Evolutionary conservation across 2,797 vertebrate species (phyloP).

Genomic region (Sebastes alutus): DNA sequence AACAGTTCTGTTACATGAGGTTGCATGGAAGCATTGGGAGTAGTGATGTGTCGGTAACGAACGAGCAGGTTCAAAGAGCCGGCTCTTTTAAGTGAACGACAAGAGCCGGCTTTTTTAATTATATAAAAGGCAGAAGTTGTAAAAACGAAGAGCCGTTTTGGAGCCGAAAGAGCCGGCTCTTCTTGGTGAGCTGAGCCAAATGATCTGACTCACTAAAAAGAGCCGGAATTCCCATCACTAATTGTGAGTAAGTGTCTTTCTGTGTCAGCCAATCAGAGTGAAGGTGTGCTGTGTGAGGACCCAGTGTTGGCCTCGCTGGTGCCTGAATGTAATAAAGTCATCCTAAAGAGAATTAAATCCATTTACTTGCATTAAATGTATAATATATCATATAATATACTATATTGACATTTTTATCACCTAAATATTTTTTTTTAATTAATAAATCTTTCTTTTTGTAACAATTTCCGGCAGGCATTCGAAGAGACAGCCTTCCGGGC

Average conservation of each 20-base stretch:
- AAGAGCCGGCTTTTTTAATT: no score
- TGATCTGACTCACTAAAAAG: no score
- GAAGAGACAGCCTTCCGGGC: rapidly evolving
- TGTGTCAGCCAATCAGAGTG: conserved; percentile 49
- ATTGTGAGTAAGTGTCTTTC: background rate
- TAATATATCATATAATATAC: rapidly evolving
- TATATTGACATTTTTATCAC: rapidly evolving
- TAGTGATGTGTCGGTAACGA: no score
- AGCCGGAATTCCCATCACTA: no score
- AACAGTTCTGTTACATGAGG: background rate
- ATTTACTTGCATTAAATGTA: rapidly evolving
- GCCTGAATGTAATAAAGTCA: conserved; percentile 17
- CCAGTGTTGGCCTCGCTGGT: rapidly evolving
- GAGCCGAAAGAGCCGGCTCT: no score
- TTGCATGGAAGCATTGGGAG: rapidly evolving
- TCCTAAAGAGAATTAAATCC: rapidly evolving
- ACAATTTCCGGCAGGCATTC: conserved; percentile 12
- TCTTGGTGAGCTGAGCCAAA: no score
- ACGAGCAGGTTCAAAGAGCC: no score
- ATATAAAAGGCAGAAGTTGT: no score
- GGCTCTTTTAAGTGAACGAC: no score
- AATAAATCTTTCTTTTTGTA: rapidly evolving
- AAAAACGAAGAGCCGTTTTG: no score
- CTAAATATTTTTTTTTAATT: rapidly evolving
- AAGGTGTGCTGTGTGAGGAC: conserved; percentile 6